These are phyloP conservation scores for Pachypeltis micranthus DNA, from an alignment of 1,140 invertebrate species.

Conservation along the genomic window DNA sequence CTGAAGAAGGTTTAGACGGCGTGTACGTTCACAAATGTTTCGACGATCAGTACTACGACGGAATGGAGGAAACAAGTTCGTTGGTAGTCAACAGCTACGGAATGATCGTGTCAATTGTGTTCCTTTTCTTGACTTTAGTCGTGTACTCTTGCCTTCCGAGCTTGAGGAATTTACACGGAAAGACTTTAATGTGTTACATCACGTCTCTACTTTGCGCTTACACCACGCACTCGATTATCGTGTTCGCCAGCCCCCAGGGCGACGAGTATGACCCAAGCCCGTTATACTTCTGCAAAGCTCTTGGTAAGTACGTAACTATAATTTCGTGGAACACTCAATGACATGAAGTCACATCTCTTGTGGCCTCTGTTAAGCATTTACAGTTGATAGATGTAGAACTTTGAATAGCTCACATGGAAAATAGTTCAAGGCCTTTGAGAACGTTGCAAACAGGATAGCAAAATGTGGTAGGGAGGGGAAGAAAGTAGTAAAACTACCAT, in stretches of 20 bases:
- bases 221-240: slow-evolving; percentile 19
- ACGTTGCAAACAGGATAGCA: no score
- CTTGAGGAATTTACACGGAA: slow-evolving; percentile 54
- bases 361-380: no score
- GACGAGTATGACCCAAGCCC: slow-evolving; percentile 14
- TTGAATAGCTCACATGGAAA: no score
- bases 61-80: neutral
- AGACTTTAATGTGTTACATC: slow-evolving; percentile 54
- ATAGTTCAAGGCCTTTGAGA: no score
- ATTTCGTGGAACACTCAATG: neutral
- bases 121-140: slow-evolving; percentile 47
- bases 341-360: no score
- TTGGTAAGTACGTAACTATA: slow-evolving; percentile 1
- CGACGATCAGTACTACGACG: neutral
- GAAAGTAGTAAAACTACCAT: no score
- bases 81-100: slow-evolving; percentile 25
- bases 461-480: no score
- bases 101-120: slow-evolving; percentile 42
- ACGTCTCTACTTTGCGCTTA: slow-evolving; percentile 48
- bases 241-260: slow-evolving; percentile 37
- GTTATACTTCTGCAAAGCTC: neutral
- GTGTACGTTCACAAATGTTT: slow-evolving; percentile 20
- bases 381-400: no score
- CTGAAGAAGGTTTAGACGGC: neutral
- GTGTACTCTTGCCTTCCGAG: slow-evolving; percentile 50